Conservation (phyloP, 2,888 invertebrate genomes). For the Bimastos eiseni region DNA sequence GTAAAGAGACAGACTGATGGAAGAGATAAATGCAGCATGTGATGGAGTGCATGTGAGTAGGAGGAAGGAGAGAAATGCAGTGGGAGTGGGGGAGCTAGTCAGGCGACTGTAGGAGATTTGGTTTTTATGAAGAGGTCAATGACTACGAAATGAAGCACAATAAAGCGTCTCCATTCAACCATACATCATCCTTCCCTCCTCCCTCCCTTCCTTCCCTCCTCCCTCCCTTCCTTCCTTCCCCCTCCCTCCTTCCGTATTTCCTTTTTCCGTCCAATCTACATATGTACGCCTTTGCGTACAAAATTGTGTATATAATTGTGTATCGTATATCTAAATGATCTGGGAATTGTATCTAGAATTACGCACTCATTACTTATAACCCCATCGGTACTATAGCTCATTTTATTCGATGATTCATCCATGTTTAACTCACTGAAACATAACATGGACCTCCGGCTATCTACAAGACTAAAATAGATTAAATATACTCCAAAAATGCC, state of each 20-base stretch:
- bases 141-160: background rate
- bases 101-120: background rate
- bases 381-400: no score
- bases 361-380: no score
- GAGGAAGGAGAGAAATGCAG: background rate
- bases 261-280: background rate
- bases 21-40: constrained; percentile 27
- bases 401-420: no score
- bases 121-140: background rate
- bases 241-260: background rate
- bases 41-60: background rate
- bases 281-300: no score
- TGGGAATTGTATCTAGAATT: no score
- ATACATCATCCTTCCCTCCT: background rate
- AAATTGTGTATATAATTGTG: no score
- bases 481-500: no score
- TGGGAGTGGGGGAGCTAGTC: background rate
- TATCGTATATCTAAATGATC: no score
- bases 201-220: background rate
- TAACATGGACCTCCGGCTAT: no score
- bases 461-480: no score
- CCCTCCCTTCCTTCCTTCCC: background rate
- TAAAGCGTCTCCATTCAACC: background rate
- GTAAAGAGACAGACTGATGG: no score
- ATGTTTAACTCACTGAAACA: no score